These are phyloP conservation scores for Temnopleurus reevesii DNA, from an alignment of 53 echinoderm and acorn worm genomes.

Conservation along the genomic window DNA sequence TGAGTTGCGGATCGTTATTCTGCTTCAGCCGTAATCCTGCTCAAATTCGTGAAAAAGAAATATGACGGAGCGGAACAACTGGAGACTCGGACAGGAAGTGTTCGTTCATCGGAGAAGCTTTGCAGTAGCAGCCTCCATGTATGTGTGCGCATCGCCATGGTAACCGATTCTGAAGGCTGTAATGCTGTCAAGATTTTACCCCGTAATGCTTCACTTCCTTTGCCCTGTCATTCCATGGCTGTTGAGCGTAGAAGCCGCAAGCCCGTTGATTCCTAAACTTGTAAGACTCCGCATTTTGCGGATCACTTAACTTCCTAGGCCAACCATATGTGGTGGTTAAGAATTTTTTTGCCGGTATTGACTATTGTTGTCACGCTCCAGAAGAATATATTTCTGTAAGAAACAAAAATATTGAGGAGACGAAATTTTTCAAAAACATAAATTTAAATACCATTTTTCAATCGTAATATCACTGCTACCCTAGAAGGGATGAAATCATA, in stretches of 20 bases:
- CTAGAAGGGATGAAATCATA: too few relatives aligned
- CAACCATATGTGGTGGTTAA: too few relatives aligned
- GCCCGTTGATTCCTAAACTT: background rate
- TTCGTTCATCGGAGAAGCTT: slow-evolving; percentile 15
- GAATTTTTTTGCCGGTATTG: too few relatives aligned
- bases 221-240: background rate
- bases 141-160: background rate
- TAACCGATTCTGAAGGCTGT: background rate
- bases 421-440: too few relatives aligned
- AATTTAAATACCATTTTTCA: too few relatives aligned
- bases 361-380: too few relatives aligned
- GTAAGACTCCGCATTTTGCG: background rate
- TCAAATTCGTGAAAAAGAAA: background rate
- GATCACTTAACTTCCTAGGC: background rate
- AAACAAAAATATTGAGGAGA: too few relatives aligned
- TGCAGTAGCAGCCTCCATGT: slow-evolving; percentile 1
- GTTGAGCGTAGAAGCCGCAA: background rate
- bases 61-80: slow-evolving; percentile 39
- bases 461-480: too few relatives aligned
- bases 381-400: too few relatives aligned
- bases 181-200: background rate
- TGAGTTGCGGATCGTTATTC: background rate
- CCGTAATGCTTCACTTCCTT: slow-evolving; percentile 17
- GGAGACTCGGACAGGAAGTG: slow-evolving; percentile 11
- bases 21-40: slow-evolving; percentile 13